Conservation (phyloP, 2,888 invertebrate species). For the Cantharis rufa region DNA sequence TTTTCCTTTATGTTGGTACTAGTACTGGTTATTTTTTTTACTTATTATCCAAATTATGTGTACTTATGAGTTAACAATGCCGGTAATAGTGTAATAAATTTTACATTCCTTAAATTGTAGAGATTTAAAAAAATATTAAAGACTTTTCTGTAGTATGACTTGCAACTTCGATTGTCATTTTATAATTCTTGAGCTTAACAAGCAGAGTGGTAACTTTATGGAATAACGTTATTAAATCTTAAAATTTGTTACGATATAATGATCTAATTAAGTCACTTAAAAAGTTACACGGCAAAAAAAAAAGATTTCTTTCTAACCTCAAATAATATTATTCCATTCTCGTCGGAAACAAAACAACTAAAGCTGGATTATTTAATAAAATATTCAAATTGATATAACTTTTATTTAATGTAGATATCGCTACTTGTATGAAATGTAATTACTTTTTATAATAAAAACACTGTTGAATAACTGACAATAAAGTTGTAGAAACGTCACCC, state of each 20-base stretch:
- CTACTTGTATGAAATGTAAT: conserved; percentile 8
- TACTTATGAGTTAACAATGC: not conserved
- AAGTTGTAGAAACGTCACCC: conserved; percentile 17
- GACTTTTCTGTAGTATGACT: conserved; percentile 5
- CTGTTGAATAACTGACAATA: conserved; percentile 14
- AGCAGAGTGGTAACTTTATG: not conserved
- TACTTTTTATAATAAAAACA: conserved; percentile 9
- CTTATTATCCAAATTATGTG: not conserved
- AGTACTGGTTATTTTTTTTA: not conserved
- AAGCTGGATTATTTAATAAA: conserved; percentile 3
- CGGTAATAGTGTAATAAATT: not conserved
- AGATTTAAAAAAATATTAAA: not conserved
- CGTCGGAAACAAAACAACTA: not conserved
- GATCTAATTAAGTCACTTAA: not conserved
- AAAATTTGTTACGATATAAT: not conserved
- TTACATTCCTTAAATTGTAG: not conserved
- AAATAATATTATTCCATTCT: not conserved
- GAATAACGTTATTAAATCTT: not conserved
- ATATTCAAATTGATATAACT: conserved; percentile 7
- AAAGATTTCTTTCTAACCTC: not conserved
- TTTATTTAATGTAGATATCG: not conserved
- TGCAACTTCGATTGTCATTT: conserved; percentile 13
- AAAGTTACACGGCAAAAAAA: not conserved
- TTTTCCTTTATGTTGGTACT: not conserved
- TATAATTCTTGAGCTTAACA: not conserved